These are phyloP conservation scores for Coracias cyanogaster DNA, from an alignment of 2,797 vertebrate species.

Conservation along the genomic window DNA sequence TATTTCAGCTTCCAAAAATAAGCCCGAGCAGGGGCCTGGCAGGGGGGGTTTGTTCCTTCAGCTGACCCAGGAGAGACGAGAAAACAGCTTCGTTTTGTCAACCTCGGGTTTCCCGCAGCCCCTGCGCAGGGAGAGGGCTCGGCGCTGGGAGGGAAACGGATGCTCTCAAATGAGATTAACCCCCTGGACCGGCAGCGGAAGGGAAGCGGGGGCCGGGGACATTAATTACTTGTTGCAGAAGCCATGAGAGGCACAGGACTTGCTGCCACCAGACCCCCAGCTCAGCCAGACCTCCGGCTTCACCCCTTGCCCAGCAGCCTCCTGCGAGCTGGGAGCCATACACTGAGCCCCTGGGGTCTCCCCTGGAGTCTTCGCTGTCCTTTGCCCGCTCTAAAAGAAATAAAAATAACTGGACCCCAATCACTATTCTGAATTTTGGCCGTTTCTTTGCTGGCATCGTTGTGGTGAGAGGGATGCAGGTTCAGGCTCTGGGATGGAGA, in stretches of 20 bases:
- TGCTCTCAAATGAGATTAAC: background rate
- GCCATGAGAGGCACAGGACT: background rate
- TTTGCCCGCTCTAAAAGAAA: background rate
- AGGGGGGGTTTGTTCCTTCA: background rate
- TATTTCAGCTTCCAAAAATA: background rate
- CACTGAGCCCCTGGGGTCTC: background rate
- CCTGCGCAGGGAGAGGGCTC: background rate
- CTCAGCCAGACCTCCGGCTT: background rate
- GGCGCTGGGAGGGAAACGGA: accelerated
- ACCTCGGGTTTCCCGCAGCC: accelerated
- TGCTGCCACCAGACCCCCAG: accelerated
- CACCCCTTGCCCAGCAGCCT: accelerated
- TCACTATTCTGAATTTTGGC: accelerated
- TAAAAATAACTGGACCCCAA: background rate
- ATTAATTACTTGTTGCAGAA: background rate
- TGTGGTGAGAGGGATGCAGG: accelerated
- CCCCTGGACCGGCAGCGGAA: background rate
- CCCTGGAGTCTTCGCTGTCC: background rate
- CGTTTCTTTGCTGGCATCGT: background rate
- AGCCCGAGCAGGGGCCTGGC: background rate
- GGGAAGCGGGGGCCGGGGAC: background rate
- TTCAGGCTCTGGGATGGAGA: background rate
- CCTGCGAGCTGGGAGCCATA: accelerated
- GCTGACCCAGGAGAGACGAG: background rate
- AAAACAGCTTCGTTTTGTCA: background rate